These are phyloP conservation scores for Nothobranchius kuhntae DNA, from an alignment of 2,113 vertebrate genomes.

Conservation along the genomic window DNA sequence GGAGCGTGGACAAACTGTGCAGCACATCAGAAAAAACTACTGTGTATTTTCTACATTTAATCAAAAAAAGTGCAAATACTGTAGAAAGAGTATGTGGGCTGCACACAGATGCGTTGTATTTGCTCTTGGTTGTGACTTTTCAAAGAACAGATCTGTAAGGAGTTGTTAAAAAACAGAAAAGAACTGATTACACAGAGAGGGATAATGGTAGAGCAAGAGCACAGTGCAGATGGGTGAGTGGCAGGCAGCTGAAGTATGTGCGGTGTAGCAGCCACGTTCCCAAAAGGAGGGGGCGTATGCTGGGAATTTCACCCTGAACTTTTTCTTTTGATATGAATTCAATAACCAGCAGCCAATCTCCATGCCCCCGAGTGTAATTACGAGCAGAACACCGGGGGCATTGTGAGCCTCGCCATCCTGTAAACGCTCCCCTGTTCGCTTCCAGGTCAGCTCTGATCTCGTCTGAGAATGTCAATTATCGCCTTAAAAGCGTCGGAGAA, in stretches of 20 bases:
- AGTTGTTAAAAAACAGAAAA: slow-evolving; percentile 13
- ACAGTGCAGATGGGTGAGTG: neutral
- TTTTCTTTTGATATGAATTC: slow-evolving; percentile 79
- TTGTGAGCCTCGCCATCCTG: slow-evolving; percentile 57
- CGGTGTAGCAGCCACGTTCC: slow-evolving; percentile 9
- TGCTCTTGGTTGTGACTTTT: slow-evolving; percentile 22
- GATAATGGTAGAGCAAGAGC: slow-evolving; percentile 15
- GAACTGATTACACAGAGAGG: slow-evolving; percentile 22
- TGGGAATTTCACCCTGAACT: slow-evolving; percentile 25
- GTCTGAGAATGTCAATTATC: slow-evolving; percentile 80
- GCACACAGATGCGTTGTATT: neutral
- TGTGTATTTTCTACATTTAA: slow-evolving; percentile 1
- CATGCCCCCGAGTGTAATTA: slow-evolving; percentile 74
- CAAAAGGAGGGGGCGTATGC: neutral
- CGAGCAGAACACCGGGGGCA: slow-evolving; percentile 66
- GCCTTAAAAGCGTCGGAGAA: slow-evolving; percentile 57
- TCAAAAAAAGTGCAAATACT: slow-evolving; percentile 1
- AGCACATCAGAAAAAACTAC: slow-evolving; percentile 41
- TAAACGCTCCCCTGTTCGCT: slow-evolving; percentile 69
- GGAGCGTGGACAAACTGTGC: slow-evolving; percentile 50
- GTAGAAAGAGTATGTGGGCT: slow-evolving; percentile 4
- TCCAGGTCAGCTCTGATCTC: slow-evolving; percentile 76
- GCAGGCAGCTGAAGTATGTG: neutral
- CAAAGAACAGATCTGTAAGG: slow-evolving; percentile 16
- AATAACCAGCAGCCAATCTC: slow-evolving; percentile 73